A percentile compares a stretch with the other conserved stretches of the same genome.
Conservation (phyloP, 2,113 vertebrate genomes). For the Lanius ludovicianus region DNA sequence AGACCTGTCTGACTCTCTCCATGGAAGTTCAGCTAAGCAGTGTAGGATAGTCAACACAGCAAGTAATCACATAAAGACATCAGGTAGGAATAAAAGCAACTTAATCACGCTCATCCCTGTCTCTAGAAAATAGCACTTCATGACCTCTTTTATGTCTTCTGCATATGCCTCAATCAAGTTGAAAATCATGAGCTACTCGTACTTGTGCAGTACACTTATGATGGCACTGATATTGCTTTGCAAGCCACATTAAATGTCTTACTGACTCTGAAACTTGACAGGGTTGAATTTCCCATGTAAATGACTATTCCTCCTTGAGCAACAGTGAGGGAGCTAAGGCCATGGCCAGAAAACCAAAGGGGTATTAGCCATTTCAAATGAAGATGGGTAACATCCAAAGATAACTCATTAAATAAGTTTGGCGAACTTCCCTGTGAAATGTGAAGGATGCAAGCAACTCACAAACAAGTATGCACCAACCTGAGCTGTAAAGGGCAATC, state of each 20-base stretch:
- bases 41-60: not conserved
- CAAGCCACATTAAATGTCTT: not conserved
- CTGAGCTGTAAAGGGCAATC: not conserved
- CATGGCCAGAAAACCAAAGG: not conserved
- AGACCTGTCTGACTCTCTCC: not conserved
- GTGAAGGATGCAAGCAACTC: not conserved
- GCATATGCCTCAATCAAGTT: not conserved
- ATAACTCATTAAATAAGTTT: not conserved
- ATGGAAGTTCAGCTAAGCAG: not conserved
- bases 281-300: not conserved
- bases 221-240: not conserved
- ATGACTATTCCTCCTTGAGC: accelerated
- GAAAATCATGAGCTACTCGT: not conserved
- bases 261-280: not conserved
- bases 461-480: not conserved
- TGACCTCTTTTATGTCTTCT: not conserved
- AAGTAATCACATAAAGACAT: not conserved
- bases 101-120: not conserved
- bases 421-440: not conserved
- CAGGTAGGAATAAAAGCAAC: not conserved
- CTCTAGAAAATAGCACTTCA: not conserved
- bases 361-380: not conserved
- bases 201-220: not conserved
- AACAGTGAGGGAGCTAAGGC: not conserved
- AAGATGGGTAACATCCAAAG: not conserved